A percentile compares a stretch with the other conserved stretches of the same genome.
Conservation (phyloP, 2,797 vertebrate species). For the Potorous gilbertii region DNA sequence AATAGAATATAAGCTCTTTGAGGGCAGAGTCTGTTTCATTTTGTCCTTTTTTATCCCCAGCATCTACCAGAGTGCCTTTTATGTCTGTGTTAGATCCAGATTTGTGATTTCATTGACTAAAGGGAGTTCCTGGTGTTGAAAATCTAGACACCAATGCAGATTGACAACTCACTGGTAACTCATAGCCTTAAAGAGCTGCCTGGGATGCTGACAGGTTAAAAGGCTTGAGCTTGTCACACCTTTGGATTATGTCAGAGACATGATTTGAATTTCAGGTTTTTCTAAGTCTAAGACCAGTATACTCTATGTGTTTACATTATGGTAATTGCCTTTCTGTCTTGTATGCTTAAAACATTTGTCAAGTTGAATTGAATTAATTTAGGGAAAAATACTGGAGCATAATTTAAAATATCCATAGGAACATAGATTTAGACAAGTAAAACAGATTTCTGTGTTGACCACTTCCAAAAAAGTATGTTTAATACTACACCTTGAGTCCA, state of each 20-base stretch:
- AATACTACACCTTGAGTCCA: not conserved
- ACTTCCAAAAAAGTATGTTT: not conserved
- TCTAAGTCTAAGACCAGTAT: not conserved
- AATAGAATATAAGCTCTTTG: not conserved
- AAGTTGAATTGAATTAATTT: slow-evolving; percentile 51
- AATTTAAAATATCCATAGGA: slow-evolving; percentile 8
- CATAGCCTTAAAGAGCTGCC: not conserved
- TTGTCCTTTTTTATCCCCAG: not conserved
- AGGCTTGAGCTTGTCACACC: not conserved
- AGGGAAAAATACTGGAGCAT: slow-evolving; percentile 17
- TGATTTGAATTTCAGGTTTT: not conserved
- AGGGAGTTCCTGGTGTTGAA: not conserved
- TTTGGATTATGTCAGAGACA: not conserved
- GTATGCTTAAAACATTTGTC: not conserved
- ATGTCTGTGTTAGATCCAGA: not conserved
- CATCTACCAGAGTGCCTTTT: not conserved
- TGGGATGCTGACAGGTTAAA: not conserved
- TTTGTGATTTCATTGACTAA: not conserved
- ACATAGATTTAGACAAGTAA: not conserved
- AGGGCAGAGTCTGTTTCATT: not conserved
- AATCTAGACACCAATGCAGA: not conserved
- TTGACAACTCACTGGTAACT: not conserved
- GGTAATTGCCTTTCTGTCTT: not conserved
- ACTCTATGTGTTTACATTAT: not conserved
- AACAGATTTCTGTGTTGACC: not conserved